These are phyloP conservation scores for Eciton burchellii DNA, from an alignment of 1,140 invertebrate species.

Conservation along the genomic window DNA sequence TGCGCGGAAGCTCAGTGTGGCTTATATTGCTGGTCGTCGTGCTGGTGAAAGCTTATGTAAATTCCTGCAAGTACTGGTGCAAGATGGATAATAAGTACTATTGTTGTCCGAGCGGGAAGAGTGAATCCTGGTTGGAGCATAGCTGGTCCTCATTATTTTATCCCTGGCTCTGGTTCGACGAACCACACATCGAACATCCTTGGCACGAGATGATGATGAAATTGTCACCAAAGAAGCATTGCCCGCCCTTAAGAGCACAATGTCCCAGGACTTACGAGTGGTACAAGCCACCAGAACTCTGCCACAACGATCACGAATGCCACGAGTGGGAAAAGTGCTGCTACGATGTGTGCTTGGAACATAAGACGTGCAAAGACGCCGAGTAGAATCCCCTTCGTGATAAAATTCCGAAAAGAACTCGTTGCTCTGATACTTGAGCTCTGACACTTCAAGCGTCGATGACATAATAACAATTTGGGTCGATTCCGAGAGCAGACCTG, in stretches of 20 bases:
- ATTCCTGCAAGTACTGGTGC: slow-evolving; percentile 77
- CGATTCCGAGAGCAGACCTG: too few species aligned
- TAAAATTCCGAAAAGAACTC: too few species aligned
- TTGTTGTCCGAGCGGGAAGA: slow-evolving; percentile 73
- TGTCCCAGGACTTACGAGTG: slow-evolving; percentile 71
- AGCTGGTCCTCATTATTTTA: slow-evolving; percentile 28
- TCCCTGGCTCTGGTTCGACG: slow-evolving; percentile 42
- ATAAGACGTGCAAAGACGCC: slow-evolving; percentile 74
- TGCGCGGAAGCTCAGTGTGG: slow-evolving; percentile 33
- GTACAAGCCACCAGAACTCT: slow-evolving; percentile 63
- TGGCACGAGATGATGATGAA: slow-evolving; percentile 40
- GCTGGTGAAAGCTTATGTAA: slow-evolving; percentile 1
- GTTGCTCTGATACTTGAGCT: too few species aligned
- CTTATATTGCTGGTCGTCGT: slow-evolving; percentile 6
- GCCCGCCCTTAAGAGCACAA: slow-evolving; percentile 68
- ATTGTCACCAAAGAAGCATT: slow-evolving; percentile 56
- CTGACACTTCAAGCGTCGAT: too few species aligned
- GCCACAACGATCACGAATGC: slow-evolving; percentile 70
- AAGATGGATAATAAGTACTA: slow-evolving; percentile 71
- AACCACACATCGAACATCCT: background rate
- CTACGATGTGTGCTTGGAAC: slow-evolving; percentile 76
- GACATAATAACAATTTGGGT: background rate
- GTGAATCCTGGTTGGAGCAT: slow-evolving; percentile 12
- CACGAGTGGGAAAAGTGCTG: slow-evolving; percentile 71
- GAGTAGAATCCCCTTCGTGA: slow-evolving; percentile 58